A percentile compares a stretch with the other conserved stretches of the same genome.
phyloP scores from a whole-genome alignment of 2,888 invertebrate species.

The Drosophila ochracea region DNA sequence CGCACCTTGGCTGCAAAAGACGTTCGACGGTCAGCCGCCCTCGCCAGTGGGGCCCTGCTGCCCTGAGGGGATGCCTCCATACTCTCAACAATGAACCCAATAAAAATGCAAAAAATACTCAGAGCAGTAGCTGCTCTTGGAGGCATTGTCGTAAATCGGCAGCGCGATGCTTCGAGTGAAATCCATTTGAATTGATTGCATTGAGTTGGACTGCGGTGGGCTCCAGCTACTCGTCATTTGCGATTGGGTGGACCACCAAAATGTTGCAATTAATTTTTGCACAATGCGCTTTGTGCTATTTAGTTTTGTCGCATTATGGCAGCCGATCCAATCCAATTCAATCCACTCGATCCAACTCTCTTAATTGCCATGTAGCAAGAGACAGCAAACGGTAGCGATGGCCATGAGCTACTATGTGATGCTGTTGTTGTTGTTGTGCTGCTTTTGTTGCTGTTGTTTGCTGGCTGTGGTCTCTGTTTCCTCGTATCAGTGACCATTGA shows the following conservation, averaged over 20 bases:
- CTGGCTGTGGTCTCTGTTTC: constrained; percentile 15
- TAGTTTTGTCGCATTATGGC: constrained; percentile 67
- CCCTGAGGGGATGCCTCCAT: constrained; percentile 48
- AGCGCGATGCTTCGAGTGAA: constrained; percentile 60
- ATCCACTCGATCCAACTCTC: constrained; percentile 9
- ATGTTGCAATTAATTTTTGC: constrained; percentile 83
- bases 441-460: constrained; percentile 4
- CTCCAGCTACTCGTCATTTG: constrained; percentile 11
- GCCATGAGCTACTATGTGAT: constrained; percentile 9
- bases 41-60: constrained; percentile 17
- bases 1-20: constrained; percentile 74
- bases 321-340: constrained; percentile 20
- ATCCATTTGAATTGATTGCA: constrained; percentile 78
- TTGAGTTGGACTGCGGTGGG: constrained; percentile 17
- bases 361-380: constrained; percentile 47
- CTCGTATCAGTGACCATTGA: constrained; percentile 70
- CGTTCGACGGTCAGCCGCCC: constrained; percentile 44
- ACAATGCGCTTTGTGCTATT: constrained; percentile 76
- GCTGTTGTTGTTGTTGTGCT: background rate
- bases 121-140: constrained; percentile 17
- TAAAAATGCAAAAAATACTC: constrained; percentile 52
- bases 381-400: constrained; percentile 43
- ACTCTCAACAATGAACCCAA: constrained; percentile 75
- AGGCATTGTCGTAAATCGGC: constrained; percentile 74
- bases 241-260: constrained; percentile 77